These are phyloP conservation scores for Astreopora myriophthalma DNA, from an alignment of 64 coral and sea anemone species.

Conservation along the genomic window DNA sequence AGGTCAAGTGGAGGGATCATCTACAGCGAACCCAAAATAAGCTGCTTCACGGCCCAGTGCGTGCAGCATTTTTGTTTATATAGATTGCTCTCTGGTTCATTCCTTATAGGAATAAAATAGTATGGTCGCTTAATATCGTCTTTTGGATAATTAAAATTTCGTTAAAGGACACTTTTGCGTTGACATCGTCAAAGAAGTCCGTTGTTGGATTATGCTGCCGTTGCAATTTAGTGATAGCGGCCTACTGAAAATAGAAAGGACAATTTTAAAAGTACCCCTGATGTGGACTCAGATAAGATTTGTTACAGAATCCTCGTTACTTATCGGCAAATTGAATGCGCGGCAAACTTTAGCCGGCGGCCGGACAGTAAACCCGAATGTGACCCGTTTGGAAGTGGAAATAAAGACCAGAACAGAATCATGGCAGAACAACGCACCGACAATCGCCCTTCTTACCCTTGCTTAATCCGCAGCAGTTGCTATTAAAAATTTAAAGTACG, in stretches of 20 bases:
- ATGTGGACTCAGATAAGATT: no score
- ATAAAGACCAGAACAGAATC: neutral
- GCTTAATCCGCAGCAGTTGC: neutral
- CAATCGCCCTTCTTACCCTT: no score
- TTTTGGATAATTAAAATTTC: no score
- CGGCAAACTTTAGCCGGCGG: neutral
- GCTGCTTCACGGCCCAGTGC: neutral
- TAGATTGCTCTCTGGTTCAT: neutral
- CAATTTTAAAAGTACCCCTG: neutral
- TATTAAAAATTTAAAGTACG: neutral
- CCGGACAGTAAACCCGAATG: neutral
- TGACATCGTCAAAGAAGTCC: no score
- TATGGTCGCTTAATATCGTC: neutral
- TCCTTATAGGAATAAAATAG: neutral
- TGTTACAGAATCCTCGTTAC: neutral
- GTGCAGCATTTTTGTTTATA: neutral
- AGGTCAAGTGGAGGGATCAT: constrained; percentile 28
- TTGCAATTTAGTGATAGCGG: neutral
- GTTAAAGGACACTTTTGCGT: no score
- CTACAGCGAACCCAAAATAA: constrained; percentile 10
- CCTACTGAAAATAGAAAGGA: neutral
- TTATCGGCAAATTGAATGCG: neutral
- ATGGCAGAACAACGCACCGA: no score
- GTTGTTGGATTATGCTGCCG: neutral
- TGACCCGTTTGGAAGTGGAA: neutral